Evolutionary conservation across 1,140 invertebrate species (phyloP), one percentile per base, ranked within the genome.

Genomic region (Cepaea nemoralis): DNA sequence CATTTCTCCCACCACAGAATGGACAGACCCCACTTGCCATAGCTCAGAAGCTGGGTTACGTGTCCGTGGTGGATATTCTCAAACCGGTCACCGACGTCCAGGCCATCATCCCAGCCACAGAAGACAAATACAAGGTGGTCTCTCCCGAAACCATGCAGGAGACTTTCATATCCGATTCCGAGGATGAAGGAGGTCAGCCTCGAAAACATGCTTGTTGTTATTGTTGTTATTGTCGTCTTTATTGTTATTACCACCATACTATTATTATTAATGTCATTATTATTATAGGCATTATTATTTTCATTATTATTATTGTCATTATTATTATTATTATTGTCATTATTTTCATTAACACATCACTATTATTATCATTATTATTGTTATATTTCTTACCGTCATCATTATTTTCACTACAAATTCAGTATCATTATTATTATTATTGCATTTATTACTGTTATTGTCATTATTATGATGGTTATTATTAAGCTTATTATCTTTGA

Each of bases 121-220:
- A 98, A 85, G 98, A 99, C 89, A 98, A 99, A 90, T 99, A 99
- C 93, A 96, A 96, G 91, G 97, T 99, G 1, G 96, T 99, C 69
- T 97, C 97, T 0, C 98, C 98, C 0, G 98, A 99, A 92, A 97
- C 96, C 66, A 98, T 99, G 96, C 96, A 99, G 87, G 98, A 99
- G 91, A 97, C 97, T 0, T 97, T 99, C 88, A 98, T 99, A 94
- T 99, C 97, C 0, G 98, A 99, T 92, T 99, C 97, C 0, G 98
- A 99, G 91, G 98, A 99, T 91, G 98, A 99, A 95, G 98, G 97
- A 93, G 97, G 97, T 97, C 93, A 16, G 27, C 10, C 0, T 22
- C 33, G 6, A 63, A 63, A 63, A 31, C 19, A 31, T 63, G 5
- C 59, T n/a, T n/a, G n/a, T 2, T 55, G 22, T 55, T 55, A 10